Evolutionary conservation across 2,113 vertebrate genomes (phyloP).

Genomic region (Stegostoma tigrinum): DNA sequence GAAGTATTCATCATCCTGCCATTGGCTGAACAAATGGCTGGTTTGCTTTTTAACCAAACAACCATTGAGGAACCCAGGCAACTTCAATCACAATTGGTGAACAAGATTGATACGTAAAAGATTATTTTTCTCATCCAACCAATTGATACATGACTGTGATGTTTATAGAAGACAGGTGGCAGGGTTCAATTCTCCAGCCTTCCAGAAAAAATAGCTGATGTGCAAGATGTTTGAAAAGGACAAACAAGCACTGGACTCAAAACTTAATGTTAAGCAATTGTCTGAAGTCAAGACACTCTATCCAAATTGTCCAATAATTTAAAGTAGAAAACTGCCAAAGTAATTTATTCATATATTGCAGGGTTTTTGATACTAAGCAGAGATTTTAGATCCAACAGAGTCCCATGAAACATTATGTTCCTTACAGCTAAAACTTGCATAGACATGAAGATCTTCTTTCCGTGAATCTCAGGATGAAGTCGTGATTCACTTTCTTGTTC

Average conservation of each 20-base stretch:
- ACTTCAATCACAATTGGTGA: neutral
- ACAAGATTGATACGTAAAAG: neutral
- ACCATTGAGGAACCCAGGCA: too few species aligned
- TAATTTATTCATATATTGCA: constrained; percentile 35
- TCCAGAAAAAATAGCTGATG: constrained; percentile 45
- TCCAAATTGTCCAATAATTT: constrained; percentile 37
- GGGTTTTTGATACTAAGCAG: constrained; percentile 32
- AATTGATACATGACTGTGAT: too few species aligned
- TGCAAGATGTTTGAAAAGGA: constrained; percentile 50
- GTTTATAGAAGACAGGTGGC: constrained; percentile 1
- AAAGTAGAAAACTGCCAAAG: constrained; percentile 38
- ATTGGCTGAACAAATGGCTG: neutral
- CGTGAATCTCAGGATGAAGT: constrained; percentile 72
- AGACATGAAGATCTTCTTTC: constrained; percentile 61
- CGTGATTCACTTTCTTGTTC: constrained; percentile 81
- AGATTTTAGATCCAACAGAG: neutral
- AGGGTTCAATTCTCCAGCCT: constrained; percentile 38
- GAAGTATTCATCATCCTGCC: constrained; percentile 26
- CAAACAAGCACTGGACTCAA: constrained; percentile 40
- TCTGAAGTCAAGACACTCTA: constrained; percentile 28
- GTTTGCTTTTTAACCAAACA: too few species aligned
- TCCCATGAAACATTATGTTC: neutral
- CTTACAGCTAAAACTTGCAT: constrained; percentile 73
- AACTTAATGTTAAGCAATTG: neutral
- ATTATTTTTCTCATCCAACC: too few species aligned